Conservation (phyloP, 2,113 vertebrate genomes). For the Paralichthys olivaceus region DNA sequence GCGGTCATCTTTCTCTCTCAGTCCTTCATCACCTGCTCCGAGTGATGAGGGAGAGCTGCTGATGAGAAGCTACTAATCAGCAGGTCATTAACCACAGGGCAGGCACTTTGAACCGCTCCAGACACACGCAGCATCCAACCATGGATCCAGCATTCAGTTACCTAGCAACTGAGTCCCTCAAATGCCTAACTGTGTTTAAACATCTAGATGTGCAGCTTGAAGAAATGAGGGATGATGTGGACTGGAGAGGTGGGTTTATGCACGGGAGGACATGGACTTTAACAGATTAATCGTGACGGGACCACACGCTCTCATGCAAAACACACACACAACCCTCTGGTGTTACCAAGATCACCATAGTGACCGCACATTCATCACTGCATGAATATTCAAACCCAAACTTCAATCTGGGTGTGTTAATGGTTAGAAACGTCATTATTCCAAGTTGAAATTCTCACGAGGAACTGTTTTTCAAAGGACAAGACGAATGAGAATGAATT, state of each 20-base stretch:
- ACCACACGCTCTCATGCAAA: neutral
- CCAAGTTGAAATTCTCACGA: no score
- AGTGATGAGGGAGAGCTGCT: slow-evolving; percentile 9
- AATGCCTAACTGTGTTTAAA: slow-evolving; percentile 65
- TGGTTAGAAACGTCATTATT: neutral
- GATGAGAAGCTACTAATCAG: slow-evolving; percentile 67
- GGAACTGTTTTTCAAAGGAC: neutral
- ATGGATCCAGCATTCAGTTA: slow-evolving; percentile 68
- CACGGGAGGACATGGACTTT: neutral
- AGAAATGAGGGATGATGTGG: slow-evolving; percentile 35
- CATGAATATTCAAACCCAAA: neutral
- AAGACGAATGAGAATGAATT: neutral
- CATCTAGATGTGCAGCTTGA: slow-evolving; percentile 41
- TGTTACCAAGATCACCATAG: neutral
- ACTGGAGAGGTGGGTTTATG: slow-evolving; percentile 12
- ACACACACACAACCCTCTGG: neutral
- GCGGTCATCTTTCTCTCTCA: neutral
- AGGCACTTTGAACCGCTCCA: slow-evolving; percentile 63
- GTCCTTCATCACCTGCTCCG: neutral
- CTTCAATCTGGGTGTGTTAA: neutral
- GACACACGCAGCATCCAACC: slow-evolving; percentile 42
- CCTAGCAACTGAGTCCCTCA: slow-evolving; percentile 76
- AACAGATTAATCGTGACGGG: slow-evolving; percentile 15
- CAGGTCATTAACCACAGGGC: slow-evolving; percentile 50
- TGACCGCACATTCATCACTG: neutral